These are phyloP conservation scores for Glossophaga mutica DNA, from an alignment of 2,797 vertebrate genomes.

Conservation along the genomic window DNA sequence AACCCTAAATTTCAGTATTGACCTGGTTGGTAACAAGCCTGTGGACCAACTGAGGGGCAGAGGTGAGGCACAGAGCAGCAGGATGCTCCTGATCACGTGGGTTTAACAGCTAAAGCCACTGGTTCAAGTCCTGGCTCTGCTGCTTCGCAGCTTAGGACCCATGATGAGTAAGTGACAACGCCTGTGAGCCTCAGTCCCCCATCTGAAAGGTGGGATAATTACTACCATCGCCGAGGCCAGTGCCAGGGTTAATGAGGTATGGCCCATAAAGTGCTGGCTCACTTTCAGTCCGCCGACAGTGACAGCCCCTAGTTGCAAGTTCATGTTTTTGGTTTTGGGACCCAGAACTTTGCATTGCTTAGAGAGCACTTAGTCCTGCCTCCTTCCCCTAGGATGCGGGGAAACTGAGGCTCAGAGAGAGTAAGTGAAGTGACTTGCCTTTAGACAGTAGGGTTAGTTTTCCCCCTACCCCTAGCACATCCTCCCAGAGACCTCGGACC, in stretches of 20 bases:
- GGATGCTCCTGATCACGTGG: background rate
- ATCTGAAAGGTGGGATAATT: background rate
- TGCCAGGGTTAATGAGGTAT: background rate
- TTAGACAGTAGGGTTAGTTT: background rate
- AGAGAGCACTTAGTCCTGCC: background rate
- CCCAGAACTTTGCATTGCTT: background rate
- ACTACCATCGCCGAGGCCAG: background rate
- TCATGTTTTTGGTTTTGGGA: background rate
- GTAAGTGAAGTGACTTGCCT: background rate
- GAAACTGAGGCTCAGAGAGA: slow-evolving; percentile 18
- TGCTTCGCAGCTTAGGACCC: background rate
- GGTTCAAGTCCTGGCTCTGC: background rate
- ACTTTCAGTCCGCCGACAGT: background rate
- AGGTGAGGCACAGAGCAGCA: background rate
- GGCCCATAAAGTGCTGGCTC: background rate
- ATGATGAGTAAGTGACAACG: background rate
- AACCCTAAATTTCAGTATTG: background rate
- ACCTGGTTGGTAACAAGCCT: background rate
- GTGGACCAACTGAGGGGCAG: background rate
- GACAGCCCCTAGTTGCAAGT: background rate
- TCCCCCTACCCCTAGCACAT: background rate
- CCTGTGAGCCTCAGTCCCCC: background rate
- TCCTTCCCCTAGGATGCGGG: background rate
- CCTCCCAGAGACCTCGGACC: background rate
- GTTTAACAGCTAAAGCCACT: background rate